Base-by-base conservation (phyloP, 1,140 invertebrate genomes). In the Papilio polytes region DNA sequence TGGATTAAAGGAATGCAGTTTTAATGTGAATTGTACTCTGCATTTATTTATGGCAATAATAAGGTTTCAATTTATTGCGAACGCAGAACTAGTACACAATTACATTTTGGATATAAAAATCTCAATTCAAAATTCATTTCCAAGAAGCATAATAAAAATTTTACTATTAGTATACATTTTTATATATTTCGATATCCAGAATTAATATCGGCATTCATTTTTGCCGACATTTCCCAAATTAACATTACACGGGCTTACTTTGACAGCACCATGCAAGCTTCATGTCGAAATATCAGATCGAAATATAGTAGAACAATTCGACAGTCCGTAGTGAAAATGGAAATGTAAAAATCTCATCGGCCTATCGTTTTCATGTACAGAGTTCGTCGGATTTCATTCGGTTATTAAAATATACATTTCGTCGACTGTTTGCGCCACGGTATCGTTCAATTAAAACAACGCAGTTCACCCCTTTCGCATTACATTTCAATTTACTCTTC, bases 391-490 rank as follows among this genome's bases (percentile, higher is more conserved):
- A 78, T 46, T 83, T 78, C 66, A 83, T 83, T 66, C 66, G 46
- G 79, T 80, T 80, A 80, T 83, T 83, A 78, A 80, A 83, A 81
- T 81, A 80, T 80, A 83, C 80, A 83, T 82, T 83, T 83, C 41
- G 36, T 18, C 77, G 46, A 63, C 63, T 78, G 77, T 78, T 66
- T 78, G 74, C 51, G 15, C 74, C 53, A 41, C 74, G 74, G 51
- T 78, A 59, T 78, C 51, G 74, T 78, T 78, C 74, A 78, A 78
- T 78, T 78, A 78, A 78, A 77, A 77, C 74, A 59, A 36, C 26
- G 74, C 22, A 26, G 74, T 15, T 59, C 74, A 20, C 74, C 12
- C 46, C 51, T 59, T n/a, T 36, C 12, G 15, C 51, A 59, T 78
- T 78, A 78, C 74, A 78, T 78, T 78, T 78, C 74, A 78, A 78